Base-by-base conservation (phyloP, 2,888 invertebrate genomes). In the Nasonia oneida region DNA sequence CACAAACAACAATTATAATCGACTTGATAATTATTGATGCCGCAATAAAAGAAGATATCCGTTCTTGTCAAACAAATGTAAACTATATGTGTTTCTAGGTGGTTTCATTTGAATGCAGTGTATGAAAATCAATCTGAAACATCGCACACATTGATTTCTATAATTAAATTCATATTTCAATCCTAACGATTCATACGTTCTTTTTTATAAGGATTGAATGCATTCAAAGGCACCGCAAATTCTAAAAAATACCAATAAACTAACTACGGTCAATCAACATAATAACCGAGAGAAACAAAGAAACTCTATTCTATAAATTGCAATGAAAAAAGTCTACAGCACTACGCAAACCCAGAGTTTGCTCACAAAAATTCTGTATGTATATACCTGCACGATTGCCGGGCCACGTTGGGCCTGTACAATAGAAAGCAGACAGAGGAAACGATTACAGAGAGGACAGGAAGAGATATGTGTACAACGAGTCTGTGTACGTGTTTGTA, bases 331-430 rank as follows among this genome's bases (percentile, higher is more conserved):
- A 3, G 42, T 79, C 79, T 79, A 50, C 42, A 78, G 14, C 18
- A 39, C 15, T 76, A 70, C 2, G 74, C 86, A 77, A 87, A 80
- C 78, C 61, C 74, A 74, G 85, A 78, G 42, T 83, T 89, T 87
- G 86, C 86, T 76, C 18, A 86, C 84, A 85, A 81, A 82, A 81
- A 57, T 84, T 53, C 4, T 53, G 53, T 53, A 47, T 47, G 47
- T 8, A 83, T 87, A 81, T 88, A 90, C 88, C 90, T 90, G 89
- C 88, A 89, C 89, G 85, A 88, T 88, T 84, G 86, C 87, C 85
- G 90, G 88, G 87, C 88, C 89, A 86, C 89, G 89, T 88, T 89
- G 89, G 83, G 89, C 88, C 89, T 90, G 88, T 89, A 87, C 85
- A 89, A 88, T 89, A 82, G 84, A 89, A 88, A 89, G 88, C 83